Evolutionary conservation across 2,113 vertebrate genomes (phyloP).

Genomic region (Lagopus muta): DNA sequence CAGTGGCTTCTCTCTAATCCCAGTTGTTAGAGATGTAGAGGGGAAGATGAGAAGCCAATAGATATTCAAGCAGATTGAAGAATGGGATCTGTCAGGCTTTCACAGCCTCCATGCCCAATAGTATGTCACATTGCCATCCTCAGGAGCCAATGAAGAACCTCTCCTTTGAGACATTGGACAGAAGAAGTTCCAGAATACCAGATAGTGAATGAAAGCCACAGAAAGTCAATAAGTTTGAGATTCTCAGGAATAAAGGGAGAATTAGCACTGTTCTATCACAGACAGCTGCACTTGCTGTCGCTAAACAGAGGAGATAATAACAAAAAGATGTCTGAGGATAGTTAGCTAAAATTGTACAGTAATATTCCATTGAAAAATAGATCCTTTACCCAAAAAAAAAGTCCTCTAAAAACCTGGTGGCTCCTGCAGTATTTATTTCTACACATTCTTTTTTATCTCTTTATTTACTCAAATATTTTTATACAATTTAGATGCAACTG

Average conservation of each 20-base stretch:
- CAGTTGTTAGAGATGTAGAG: neutral
- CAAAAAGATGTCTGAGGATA: slow-evolving; percentile 4
- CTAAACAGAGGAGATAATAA: neutral
- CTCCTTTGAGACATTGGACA: neutral
- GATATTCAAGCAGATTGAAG: neutral
- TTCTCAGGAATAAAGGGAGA: neutral
- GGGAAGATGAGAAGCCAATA: neutral
- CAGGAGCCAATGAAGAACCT: neutral
- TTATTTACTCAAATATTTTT: neutral
- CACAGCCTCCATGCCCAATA: neutral
- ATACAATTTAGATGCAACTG: neutral
- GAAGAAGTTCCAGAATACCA: neutral
- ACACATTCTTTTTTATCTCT: neutral
- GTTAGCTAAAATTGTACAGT: neutral
- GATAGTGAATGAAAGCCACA: slow-evolving; percentile 29
- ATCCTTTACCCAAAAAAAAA: neutral
- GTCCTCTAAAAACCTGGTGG: neutral
- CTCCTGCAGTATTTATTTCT: neutral
- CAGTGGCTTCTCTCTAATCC: neutral
- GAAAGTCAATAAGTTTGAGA: neutral
- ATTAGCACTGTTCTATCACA: neutral
- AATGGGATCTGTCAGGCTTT: neutral
- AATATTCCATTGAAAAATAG: neutral
- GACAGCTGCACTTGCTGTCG: neutral
- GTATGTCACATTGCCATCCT: neutral